These are phyloP conservation scores for Glossophaga mutica DNA, from an alignment of 2,797 vertebrate species.

Conservation along the genomic window DNA sequence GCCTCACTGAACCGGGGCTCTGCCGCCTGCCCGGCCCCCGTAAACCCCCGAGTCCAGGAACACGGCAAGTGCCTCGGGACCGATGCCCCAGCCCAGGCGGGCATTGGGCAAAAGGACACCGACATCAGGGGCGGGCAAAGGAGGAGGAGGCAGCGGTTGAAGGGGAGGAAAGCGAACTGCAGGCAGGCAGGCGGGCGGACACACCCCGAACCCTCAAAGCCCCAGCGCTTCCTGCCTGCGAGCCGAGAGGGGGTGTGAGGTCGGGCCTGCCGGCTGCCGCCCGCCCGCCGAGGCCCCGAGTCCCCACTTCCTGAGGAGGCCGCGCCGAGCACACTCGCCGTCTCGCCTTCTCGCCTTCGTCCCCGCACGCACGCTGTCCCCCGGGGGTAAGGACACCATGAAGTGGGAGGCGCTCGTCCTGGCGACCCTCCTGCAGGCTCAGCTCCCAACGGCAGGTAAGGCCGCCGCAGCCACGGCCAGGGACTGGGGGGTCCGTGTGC, in stretches of 20 bases:
- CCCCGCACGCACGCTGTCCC: background rate
- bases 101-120: background rate
- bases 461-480: accelerated
- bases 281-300: slow-evolving; percentile 19
- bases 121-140: background rate
- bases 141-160: background rate
- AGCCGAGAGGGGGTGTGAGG: slow-evolving; percentile 60
- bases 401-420: background rate
- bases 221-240: slow-evolving; percentile 63
- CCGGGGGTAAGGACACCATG: slow-evolving; percentile 61
- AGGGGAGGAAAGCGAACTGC: background rate
- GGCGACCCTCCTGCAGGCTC: slow-evolving; percentile 47
- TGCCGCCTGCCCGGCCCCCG: background rate
- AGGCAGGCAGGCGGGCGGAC: background rate
- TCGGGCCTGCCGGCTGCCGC: slow-evolving; percentile 62
- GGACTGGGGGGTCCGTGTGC: background rate
- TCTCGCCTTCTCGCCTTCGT: background rate
- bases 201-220: slow-evolving; percentile 68
- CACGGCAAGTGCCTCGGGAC: background rate
- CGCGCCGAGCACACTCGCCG: background rate
- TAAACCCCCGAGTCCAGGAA: background rate
- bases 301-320: slow-evolving; percentile 79
- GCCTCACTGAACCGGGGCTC: background rate
- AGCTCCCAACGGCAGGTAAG: slow-evolving; percentile 78
- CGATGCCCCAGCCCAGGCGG: background rate